These are phyloP conservation scores for cat (Felis catus) DNA, from an alignment of 2,113 vertebrate species.

Conservation along the genomic window F.catus_Fca126_mat1.0 CM031423.1:76749001-76749500, in stretches of 20 bases:
- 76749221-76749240: not conserved
- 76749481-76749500: too few relatives aligned
- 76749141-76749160: not conserved
- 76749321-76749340: not conserved
- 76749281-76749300: not conserved
- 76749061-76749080: not conserved
- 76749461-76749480: not conserved
- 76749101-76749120: not conserved
- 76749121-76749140: not conserved
- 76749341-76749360: not conserved
- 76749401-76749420: not conserved
- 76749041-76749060: not conserved
- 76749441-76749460: accelerated
- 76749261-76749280: not conserved
- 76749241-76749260: not conserved
- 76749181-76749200: not conserved
- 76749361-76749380: not conserved
- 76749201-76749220: not conserved
- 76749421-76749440: not conserved
- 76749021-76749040: not conserved
- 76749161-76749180: not conserved
- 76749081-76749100: not conserved
- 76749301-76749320: not conserved
- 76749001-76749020: not conserved
- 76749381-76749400: not conserved